Evolutionary conservation across 2,113 vertebrate species (phyloP).

Genomic region (Seriola dumerili): DNA sequence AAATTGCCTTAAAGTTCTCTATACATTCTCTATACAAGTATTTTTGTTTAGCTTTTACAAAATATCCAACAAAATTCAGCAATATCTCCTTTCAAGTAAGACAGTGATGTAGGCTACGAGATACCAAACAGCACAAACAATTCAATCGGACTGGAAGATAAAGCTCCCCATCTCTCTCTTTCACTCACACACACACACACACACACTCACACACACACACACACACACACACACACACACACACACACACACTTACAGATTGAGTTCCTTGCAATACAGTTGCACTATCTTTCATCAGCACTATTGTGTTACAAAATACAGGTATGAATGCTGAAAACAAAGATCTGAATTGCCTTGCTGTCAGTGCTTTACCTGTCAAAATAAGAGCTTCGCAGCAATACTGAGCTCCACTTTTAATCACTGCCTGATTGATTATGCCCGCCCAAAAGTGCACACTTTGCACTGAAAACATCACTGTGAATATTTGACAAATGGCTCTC

Average conservation of each 20-base stretch:
- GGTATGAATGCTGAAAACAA: slow-evolving; percentile 68
- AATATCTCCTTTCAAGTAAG: slow-evolving; percentile 12
- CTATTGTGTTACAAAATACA: slow-evolving; percentile 72
- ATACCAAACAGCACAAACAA: slow-evolving; percentile 31
- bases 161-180: neutral
- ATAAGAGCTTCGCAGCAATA: slow-evolving; percentile 75
- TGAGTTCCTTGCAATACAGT: slow-evolving; percentile 39
- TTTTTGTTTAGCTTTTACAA: slow-evolving; percentile 15
- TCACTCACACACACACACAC: slow-evolving; percentile 10
- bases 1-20: slow-evolving; percentile 41
- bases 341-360: slow-evolving; percentile 65
- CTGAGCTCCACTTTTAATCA: slow-evolving; percentile 77
- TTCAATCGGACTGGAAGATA: slow-evolving; percentile 36
- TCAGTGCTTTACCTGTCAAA: slow-evolving; percentile 66
- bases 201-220: slow-evolving; percentile 15
- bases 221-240: slow-evolving; percentile 9
- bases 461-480: slow-evolving; percentile 73
- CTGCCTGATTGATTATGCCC: slow-evolving; percentile 75
- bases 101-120: slow-evolving; percentile 4
- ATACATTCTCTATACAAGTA: neutral
- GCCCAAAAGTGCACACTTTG: slow-evolving; percentile 75
- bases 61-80: slow-evolving; percentile 41
- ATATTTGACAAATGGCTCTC: slow-evolving; percentile 80
- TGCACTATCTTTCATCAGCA: slow-evolving; percentile 76
- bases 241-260: slow-evolving; percentile 12